A percentile compares a stretch with the other conserved stretches of the same genome.
These are phyloP conservation scores for Loxodonta africana DNA, from an alignment of 2,113 vertebrate species.

Conservation along the genomic window DNA sequence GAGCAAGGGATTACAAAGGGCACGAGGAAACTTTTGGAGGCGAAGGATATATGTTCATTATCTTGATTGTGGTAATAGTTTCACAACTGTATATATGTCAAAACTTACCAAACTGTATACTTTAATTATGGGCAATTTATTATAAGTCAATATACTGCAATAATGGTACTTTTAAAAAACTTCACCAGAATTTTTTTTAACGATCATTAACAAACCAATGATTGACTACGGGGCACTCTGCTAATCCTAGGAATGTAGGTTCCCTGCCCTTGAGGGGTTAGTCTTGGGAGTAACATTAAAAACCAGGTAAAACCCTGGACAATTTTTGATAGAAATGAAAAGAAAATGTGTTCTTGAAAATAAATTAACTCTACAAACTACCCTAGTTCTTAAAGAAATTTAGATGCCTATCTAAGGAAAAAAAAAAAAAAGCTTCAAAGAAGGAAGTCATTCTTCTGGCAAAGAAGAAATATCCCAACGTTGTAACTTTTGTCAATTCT, in stretches of 20 bases:
- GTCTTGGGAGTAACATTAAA: not conserved
- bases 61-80: not conserved
- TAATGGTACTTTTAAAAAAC: not conserved
- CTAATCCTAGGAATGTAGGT: not conserved
- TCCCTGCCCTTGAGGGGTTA: not conserved
- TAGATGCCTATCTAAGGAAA: slow-evolving; percentile 91
- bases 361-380: not conserved
- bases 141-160: not conserved
- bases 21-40: not conserved
- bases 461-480: slow-evolving; percentile 92
- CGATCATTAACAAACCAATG: not conserved
- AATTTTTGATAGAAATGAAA: not conserved
- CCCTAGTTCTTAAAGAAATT: not conserved
- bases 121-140: not conserved
- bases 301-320: not conserved
- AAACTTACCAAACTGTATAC: not conserved
- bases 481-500: slow-evolving; percentile 89
- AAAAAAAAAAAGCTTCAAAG: slow-evolving; percentile 90
- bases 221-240: not conserved
- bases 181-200: slow-evolving; percentile 1
- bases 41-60: not conserved
- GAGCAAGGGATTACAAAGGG: not conserved
- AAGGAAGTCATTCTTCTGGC: slow-evolving; percentile 91
- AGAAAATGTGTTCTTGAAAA: slow-evolving; percentile 24
- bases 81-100: not conserved